Evolutionary conservation across 2,113 vertebrate species (phyloP).

Genomic region (Pavo muticus): DNA sequence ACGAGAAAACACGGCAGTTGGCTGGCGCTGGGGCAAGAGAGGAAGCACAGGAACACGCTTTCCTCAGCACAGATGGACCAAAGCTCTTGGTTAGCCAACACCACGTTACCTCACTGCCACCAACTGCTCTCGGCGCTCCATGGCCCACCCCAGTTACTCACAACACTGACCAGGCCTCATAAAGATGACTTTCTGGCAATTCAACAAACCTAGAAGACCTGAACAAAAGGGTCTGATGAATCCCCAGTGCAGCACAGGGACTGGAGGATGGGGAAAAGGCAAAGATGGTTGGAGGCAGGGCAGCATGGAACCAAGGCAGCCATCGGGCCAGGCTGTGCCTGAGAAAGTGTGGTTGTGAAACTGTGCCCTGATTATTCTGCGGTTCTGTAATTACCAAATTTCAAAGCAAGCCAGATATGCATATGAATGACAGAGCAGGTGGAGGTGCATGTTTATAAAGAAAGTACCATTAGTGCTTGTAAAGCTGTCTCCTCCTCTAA

Average conservation of each 20-base stretch:
- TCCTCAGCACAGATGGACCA: background rate
- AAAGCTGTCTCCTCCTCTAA: background rate
- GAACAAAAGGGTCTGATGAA: background rate
- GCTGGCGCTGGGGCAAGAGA: background rate
- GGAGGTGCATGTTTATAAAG: conserved; percentile 24
- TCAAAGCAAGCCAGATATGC: conserved; percentile 37
- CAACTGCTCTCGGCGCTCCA: background rate
- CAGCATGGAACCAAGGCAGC: background rate
- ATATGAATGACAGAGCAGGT: conserved; percentile 9
- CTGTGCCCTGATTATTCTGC: background rate
- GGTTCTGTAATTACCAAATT: conserved; percentile 43
- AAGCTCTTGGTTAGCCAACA: background rate
- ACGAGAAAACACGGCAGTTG: background rate
- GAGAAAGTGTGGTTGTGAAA: background rate
- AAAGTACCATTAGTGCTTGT: background rate
- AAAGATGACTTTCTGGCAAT: background rate
- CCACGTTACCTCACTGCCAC: background rate
- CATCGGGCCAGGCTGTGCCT: conserved; percentile 5
- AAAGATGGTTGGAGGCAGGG: background rate
- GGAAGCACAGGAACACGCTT: background rate
- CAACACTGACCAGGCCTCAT: background rate
- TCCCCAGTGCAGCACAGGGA: background rate
- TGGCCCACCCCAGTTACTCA: background rate
- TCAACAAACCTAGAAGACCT: background rate
- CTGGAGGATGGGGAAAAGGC: background rate